Base-by-base conservation (phyloP, 2,797 vertebrate genomes). In the Cetoscarus ocellatus region DNA sequence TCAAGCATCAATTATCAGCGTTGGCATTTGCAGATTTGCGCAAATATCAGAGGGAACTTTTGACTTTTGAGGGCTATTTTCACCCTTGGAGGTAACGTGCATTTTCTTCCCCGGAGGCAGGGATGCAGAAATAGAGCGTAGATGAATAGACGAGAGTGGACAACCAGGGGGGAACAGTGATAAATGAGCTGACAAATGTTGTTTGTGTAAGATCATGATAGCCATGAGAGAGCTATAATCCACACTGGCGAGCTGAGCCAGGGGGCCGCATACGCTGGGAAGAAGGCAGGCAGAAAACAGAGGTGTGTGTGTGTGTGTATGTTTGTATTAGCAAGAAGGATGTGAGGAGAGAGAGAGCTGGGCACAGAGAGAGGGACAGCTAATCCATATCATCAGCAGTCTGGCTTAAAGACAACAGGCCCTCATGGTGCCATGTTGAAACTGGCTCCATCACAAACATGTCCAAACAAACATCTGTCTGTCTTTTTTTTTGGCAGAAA, bases 101-200 rank as follows among this genome's bases (percentile, higher is more conserved):
- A 83, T 89, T 89, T 91, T 90, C 79, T 83, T 2, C 84, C 85
- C 85, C 59, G 57, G 77, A 89, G 89, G 90, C 85, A 86, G 77
- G 67, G 77, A 90, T 90, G 86, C 87, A 93, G 88, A 91, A 93
- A 92, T 87, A 92, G 91, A 91, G 88, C 57, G 53, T 62, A 85
- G 87, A 86, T 87, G 87, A 91, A 84, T 88, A 90, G 88, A 92
- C 87, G 70, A 92, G 88, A 89, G 86, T 88, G 90, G 90, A 93
- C 90, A 91, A 89, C 90, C 82, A 44, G 84, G 70, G 78, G 88
- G 89, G 87, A 87, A 80, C 80, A 73, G 89, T 93, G 94, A 95
- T 94, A 93, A 95, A 95, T 94, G 92, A 93, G 93, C 93, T 94
- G 94, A 94, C 94, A 94, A 92, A 92, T 91, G 92, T 86, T 93